Conservation (phyloP, 2,888 invertebrate genomes). For the Brachylomia viminalis region DNA sequence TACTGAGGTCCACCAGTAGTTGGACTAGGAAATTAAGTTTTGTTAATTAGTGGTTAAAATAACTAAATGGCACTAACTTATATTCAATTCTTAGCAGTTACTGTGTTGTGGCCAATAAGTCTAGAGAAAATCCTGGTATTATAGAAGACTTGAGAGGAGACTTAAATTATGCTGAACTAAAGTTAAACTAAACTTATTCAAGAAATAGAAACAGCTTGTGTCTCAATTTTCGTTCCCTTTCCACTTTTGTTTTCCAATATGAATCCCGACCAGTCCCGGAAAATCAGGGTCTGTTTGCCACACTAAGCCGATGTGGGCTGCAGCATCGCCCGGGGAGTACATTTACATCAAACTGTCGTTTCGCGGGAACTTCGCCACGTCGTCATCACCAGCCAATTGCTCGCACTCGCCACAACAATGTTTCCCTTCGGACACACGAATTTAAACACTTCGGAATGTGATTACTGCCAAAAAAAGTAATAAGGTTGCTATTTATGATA, state of each 20-base stretch:
- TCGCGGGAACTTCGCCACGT: slow-evolving; percentile 70
- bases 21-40: background rate
- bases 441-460: slow-evolving; percentile 18
- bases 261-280: slow-evolving; percentile 29
- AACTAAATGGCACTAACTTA: background rate
- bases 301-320: slow-evolving; percentile 58
- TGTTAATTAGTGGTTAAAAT: background rate
- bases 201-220: background rate
- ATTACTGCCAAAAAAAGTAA: slow-evolving; percentile 15
- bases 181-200: background rate
- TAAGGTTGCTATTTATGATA: slow-evolving; percentile 19
- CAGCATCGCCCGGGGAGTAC: slow-evolving; percentile 72
- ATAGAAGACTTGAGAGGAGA: background rate
- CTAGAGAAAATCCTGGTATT: background rate
- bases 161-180: slow-evolving; percentile 3
- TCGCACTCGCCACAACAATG: slow-evolving; percentile 62
- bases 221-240: slow-evolving; percentile 7
- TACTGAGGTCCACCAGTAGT: background rate
- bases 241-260: slow-evolving; percentile 25
- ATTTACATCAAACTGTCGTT: slow-evolving; percentile 88
- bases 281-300: slow-evolving; percentile 48
- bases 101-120: background rate
- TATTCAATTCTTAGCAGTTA: background rate
- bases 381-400: slow-evolving; percentile 72
- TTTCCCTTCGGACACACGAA: slow-evolving; percentile 68